Evolutionary conservation across 2,888 invertebrate species (phyloP), one percentile per base, ranked within the genome.

Genomic region (Chorisops tibialis): DNA sequence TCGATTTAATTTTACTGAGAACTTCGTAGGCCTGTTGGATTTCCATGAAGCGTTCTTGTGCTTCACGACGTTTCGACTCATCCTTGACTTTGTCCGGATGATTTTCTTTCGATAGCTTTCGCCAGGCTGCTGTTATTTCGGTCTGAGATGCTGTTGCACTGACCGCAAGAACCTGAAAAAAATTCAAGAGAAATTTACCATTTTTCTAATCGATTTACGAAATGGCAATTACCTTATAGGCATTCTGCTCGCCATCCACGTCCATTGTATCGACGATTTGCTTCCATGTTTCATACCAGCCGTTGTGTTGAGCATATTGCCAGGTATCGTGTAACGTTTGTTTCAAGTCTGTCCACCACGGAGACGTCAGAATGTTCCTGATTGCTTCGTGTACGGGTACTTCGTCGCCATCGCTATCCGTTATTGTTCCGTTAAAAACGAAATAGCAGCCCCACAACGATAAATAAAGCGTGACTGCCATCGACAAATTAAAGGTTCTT

Each of bases 51-150:
- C 83, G 86, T 67, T 91, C 89, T 72, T 95, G 91, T 0, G 93
- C 94, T 2, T 79, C 82, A 3, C 81, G 78, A 43, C 90, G 85
- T 62, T 84, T 82, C 1, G 81, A 78, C 3, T 82, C 83, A 65
- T 92, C 89, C 72, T 91, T 91, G 4, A 89, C 88, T 75, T 93
- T 93, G 73, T 97, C 96, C 0, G 96, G 96, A 77, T 97, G 96
- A 79, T 88, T 86, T 72, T 92, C 89, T 35, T 89, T 85, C 0
- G 93, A 93, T 1, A 96, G 79, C 24, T 84, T 83, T 30, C 93
- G 81, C 87, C 94, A 96, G 12, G 82, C 85, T 0, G 87, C 76
- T 0, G 92, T 93, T 19, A 96, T 92, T 75, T 95, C 91, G 39
- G 88, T 85, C 72, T 96, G 93, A 14, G 88, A 87, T 0, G 94